A percentile compares a stretch with the other conserved stretches of the same genome.
Conservation (phyloP, 2,888 invertebrate species). For the Lasioglossum oenotherae region DNA sequence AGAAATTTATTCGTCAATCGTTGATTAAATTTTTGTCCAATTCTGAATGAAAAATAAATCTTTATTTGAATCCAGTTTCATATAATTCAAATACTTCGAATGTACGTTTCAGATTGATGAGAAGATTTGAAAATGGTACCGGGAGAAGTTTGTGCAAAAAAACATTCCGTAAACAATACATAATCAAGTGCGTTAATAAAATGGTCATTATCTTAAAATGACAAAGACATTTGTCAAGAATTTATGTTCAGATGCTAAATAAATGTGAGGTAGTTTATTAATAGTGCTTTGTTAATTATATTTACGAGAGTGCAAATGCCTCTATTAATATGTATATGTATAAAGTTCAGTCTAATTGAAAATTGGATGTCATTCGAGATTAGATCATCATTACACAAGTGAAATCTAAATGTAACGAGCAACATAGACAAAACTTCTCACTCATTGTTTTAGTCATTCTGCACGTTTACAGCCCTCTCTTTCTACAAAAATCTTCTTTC, state of each 20-base stretch:
- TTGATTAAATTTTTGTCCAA: no score
- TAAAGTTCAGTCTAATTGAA: neutral
- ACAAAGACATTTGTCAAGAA: no score
- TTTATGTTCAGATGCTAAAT: neutral
- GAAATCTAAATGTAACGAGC: neutral
- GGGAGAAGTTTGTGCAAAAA: no score
- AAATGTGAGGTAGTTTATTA: neutral
- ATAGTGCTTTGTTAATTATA: neutral
- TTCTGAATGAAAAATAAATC: no score
- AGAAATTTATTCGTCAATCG: no score
- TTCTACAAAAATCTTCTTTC: neutral
- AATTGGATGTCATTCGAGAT: neutral
- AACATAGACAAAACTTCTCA: neutral
- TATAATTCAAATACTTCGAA: no score
- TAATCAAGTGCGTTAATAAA: no score
- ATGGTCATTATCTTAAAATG: no score
- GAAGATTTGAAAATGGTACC: no score
- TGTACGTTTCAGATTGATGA: no score
- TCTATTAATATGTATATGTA: neutral
- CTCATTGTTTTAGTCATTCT: neutral
- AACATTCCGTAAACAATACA: no score
- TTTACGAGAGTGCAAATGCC: neutral
- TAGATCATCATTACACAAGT: neutral
- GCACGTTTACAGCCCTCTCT: neutral
- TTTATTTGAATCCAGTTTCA: no score